These are phyloP conservation scores for Aythya fuligula DNA, from an alignment of 2,797 vertebrate species.

Conservation along the genomic window DNA sequence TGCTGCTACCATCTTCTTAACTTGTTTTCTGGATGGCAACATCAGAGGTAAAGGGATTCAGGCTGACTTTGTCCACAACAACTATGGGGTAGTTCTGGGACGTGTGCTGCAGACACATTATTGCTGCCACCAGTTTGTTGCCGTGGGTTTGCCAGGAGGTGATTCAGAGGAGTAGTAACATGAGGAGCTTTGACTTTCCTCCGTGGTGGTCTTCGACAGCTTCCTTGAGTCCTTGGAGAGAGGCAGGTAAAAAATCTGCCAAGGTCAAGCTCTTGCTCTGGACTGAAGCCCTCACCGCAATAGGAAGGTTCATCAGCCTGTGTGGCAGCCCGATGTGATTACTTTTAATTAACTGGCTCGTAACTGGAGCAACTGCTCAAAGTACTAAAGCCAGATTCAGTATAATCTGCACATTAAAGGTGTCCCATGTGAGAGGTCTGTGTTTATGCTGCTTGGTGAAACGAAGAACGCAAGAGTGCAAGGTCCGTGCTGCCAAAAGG, in stretches of 20 bases:
- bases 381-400: neutral
- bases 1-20: neutral
- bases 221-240: neutral
- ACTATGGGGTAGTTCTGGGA: neutral
- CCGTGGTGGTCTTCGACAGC: neutral
- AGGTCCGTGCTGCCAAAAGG: neutral
- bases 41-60: neutral
- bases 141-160: neutral
- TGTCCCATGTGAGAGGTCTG: neutral
- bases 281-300: neutral
- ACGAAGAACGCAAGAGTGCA: neutral
- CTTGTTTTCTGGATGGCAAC: neutral
- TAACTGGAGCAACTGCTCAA: neutral
- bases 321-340: fast-evolving
- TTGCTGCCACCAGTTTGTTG: neutral
- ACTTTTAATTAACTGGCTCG: neutral
- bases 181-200: neutral
- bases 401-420: no score
- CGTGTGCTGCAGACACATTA: no score
- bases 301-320: neutral
- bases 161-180: neutral
- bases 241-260: no score
- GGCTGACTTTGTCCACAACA: neutral
- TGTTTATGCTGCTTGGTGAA: neutral
- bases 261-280: neutral